Evolutionary conservation across 2,888 invertebrate genomes (phyloP).

Genomic region (Acanthococcus lagerstroemiae): DNA sequence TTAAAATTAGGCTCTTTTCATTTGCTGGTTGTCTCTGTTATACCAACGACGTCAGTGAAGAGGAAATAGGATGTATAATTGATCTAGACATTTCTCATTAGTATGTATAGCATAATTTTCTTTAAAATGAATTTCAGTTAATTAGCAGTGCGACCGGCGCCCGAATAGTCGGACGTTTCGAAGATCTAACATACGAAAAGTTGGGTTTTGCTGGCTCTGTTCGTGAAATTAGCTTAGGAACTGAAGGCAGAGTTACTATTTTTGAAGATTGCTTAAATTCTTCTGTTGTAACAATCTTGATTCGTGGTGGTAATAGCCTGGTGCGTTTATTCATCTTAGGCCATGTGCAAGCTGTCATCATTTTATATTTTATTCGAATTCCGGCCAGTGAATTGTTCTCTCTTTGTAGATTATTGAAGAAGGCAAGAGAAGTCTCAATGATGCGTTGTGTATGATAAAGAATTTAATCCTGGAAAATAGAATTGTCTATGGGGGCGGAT

Average conservation of each 20-base stretch:
- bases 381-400: background rate
- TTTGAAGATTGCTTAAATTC: constrained; percentile 97
- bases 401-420: constrained; percentile 25
- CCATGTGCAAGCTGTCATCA: too few relatives aligned
- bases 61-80: too few relatives aligned
- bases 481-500: constrained; percentile 28
- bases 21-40: too few relatives aligned
- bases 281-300: constrained; percentile 89
- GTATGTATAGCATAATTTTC: too few relatives aligned
- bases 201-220: constrained; percentile 88
- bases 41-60: too few relatives aligned
- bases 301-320: constrained; percentile 82
- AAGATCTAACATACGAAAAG: constrained; percentile 85
- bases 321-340: constrained; percentile 44
- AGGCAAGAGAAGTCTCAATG: constrained; percentile 26
- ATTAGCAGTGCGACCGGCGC: constrained; percentile 99
- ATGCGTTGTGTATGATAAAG: constrained; percentile 23
- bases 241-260: constrained; percentile 92
- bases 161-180: constrained; percentile 93
- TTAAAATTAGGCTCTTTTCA: too few relatives aligned
- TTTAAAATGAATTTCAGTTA: constrained; percentile 45
- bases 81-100: too few relatives aligned
- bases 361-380: background rate
- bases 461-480: constrained; percentile 22
- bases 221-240: constrained; percentile 86